These are phyloP conservation scores for Habropoda laboriosa DNA, from an alignment of 1,140 invertebrate species.

Conservation along the genomic window DNA sequence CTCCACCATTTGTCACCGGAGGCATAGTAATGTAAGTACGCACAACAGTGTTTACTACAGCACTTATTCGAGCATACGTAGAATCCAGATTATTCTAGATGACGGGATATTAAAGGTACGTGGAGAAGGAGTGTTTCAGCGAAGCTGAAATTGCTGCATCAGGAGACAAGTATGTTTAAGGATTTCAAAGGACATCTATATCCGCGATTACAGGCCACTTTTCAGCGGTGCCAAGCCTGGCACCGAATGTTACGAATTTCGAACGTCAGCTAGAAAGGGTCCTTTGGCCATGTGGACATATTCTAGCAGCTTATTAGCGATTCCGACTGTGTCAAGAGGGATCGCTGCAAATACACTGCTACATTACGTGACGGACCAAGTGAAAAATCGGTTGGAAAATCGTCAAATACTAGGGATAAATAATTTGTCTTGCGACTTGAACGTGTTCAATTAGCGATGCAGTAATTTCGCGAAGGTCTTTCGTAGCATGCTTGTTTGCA, in stretches of 20 bases:
- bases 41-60: too few species aligned
- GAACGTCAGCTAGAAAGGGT: background rate
- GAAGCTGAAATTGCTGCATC: background rate
- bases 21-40: too few species aligned
- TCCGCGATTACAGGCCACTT: background rate
- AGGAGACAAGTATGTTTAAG: background rate
- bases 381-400: background rate
- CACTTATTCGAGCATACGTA: too few species aligned
- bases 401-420: conserved; percentile 31
- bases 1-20: too few species aligned
- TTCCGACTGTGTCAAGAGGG: conserved; percentile 65
- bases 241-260: conserved; percentile 18
- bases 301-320: conserved; percentile 67
- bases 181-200: background rate
- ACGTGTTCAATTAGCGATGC: background rate
- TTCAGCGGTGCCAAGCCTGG: background rate
- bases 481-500: conserved; percentile 1
- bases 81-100: too few species aligned
- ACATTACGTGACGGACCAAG: conserved; percentile 25
- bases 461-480: conserved; percentile 11
- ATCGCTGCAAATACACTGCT: conserved; percentile 11
- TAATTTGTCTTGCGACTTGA: conserved; percentile 15
- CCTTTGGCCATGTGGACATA: background rate
- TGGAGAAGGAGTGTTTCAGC: background rate
- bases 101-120: background rate